Evolutionary conservation across 2,888 invertebrate species (phyloP).

Genomic region (Ectemnius lituratus): DNA sequence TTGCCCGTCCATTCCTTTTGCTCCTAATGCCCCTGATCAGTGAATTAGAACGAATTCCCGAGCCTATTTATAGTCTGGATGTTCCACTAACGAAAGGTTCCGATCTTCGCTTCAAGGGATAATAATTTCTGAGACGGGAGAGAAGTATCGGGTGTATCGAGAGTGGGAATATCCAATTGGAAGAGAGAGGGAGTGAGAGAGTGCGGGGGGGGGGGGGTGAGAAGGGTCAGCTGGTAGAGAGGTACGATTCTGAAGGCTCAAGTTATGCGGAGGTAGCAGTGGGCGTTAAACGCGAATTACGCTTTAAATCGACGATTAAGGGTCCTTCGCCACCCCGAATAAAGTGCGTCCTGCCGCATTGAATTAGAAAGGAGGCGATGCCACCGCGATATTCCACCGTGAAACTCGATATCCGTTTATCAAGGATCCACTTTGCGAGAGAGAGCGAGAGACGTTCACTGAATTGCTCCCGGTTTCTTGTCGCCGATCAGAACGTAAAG

Average conservation of each 20-base stretch:
- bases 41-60: conserved; percentile 6
- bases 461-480: conserved; percentile 60
- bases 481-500: conserved; percentile 64
- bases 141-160: too few relatives aligned
- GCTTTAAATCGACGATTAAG: conserved; percentile 34
- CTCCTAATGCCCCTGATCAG: conserved; percentile 43
- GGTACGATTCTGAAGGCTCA: conserved; percentile 8
- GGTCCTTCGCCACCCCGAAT: conserved; percentile 22
- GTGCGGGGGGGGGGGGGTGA: too few relatives aligned
- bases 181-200: too few relatives aligned
- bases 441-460: conserved; percentile 23
- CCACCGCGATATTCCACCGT: conserved; percentile 22
- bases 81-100: conserved; percentile 13
- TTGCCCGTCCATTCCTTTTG: conserved; percentile 31
- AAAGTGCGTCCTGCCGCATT: conserved; percentile 15
- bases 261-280: conserved; percentile 4
- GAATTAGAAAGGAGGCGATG: conserved; percentile 19
- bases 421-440: conserved; percentile 54
- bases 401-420: conserved; percentile 61
- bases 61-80: conserved; percentile 13
- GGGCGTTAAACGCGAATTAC: background rate
- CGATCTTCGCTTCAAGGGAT: background rate
- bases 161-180: too few relatives aligned
- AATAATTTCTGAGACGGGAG: background rate
- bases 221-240: background rate